Conservation (phyloP, 2,113 vertebrate genomes). For the Ploceus nigricollis region DNA sequence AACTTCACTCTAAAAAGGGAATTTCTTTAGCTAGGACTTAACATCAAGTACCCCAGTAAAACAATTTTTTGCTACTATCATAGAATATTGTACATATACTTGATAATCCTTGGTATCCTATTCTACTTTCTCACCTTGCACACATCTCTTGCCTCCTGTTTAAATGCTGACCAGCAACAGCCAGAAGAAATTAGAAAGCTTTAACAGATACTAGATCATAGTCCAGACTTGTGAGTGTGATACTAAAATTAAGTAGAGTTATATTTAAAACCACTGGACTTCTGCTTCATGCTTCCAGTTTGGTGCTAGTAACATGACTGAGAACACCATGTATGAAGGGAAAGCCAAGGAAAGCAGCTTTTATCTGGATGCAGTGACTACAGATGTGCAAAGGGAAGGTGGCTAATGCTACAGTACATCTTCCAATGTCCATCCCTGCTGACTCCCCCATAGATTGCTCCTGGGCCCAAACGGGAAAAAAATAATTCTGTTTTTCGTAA, state of each 20-base stretch:
- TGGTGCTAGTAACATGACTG: neutral
- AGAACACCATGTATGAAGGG: neutral
- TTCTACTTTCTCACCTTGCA: neutral
- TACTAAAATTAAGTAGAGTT: neutral
- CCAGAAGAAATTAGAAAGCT: neutral
- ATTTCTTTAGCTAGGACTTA: neutral
- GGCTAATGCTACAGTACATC: neutral
- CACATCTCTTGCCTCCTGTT: neutral
- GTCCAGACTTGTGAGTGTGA: neutral
- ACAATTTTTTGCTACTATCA: neutral
- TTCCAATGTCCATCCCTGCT: neutral
- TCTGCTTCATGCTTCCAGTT: neutral
- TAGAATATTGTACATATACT: neutral
- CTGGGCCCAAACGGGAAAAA: constrained; percentile 47
- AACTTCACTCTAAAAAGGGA: too few species aligned
- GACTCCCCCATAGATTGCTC: constrained; percentile 44
- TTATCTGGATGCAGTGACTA: neutral
- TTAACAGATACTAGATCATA: neutral
- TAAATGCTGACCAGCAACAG: neutral
- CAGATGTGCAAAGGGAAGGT: neutral
- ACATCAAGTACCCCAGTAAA: neutral
- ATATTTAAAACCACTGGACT: neutral
- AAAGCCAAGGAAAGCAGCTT: neutral
- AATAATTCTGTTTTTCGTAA: constrained; percentile 65
- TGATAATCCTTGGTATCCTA: neutral